phyloP scores from a whole-genome alignment of 2,797 vertebrate genomes.

The Sciurus carolinensis region DNA sequence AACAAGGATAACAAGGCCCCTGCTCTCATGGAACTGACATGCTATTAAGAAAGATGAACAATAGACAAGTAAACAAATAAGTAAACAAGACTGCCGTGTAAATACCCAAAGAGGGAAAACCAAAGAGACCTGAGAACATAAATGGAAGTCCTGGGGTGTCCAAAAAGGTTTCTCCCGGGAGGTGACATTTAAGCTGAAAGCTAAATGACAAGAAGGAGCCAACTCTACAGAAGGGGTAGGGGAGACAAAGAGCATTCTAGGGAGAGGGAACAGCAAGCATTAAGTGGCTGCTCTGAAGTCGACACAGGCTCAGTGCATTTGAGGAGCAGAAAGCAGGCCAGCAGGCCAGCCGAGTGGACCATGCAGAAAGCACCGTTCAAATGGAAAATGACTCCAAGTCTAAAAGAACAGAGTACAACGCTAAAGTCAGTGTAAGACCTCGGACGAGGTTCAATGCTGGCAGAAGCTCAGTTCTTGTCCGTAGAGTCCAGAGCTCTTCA shows the following conservation, averaged over 20 bases:
- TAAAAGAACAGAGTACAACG: conserved; percentile 5
- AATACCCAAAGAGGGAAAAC: neutral
- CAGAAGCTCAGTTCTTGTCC: neutral
- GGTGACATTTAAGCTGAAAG: neutral
- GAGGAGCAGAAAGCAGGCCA: neutral
- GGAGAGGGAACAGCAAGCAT: neutral
- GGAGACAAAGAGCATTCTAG: neutral
- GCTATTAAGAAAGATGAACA: neutral
- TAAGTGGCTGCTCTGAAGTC: neutral
- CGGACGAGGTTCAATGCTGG: neutral
- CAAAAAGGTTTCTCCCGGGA: neutral
- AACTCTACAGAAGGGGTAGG: rapidly evolving
- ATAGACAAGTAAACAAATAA: neutral
- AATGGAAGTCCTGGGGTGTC: neutral
- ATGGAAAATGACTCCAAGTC: neutral
- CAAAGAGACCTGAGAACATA: neutral
- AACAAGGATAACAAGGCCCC: neutral
- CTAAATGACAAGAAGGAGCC: neutral
- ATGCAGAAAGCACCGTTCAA: neutral
- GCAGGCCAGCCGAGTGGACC: neutral
- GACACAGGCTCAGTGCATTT: neutral
- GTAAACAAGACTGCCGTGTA: neutral
- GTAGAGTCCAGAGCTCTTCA: neutral
- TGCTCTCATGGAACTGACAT: neutral
- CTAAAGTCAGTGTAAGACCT: conserved; percentile 7